Conservation (phyloP, 2,113 vertebrate species). For the Zapus hudsonius region DNA sequence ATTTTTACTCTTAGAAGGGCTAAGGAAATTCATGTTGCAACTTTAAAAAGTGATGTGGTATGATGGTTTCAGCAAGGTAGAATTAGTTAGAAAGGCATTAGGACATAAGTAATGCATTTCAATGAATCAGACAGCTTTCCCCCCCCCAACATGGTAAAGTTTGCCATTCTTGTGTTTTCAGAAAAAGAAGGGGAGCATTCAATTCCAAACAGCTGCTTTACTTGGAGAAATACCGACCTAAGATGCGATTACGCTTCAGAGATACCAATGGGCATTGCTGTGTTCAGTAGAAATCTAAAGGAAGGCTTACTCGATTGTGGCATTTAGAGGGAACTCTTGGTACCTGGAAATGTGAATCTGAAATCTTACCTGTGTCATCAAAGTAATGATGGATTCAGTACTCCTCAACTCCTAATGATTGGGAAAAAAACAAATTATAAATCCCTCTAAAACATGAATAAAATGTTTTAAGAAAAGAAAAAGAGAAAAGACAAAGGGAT, state of each 20-base stretch:
- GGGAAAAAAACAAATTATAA: slow-evolving; percentile 74
- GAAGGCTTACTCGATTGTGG: slow-evolving; percentile 80
- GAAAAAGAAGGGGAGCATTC: slow-evolving; percentile 99
- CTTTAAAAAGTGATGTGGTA: not conserved
- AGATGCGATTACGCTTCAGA: slow-evolving; percentile 97
- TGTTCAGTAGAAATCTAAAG: slow-evolving; percentile 89
- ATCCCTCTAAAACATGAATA: slow-evolving; percentile 75
- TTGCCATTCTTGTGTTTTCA: slow-evolving; percentile 82
- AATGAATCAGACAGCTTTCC: not conserved
- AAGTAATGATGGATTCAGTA: slow-evolving; percentile 82
- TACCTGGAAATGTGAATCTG: slow-evolving; percentile 90
- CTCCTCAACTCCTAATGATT: slow-evolving; percentile 84
- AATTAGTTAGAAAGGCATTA: not conserved
- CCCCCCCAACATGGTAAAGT: slow-evolving; percentile 28
- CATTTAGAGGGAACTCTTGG: slow-evolving; percentile 86
- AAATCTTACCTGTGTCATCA: slow-evolving; percentile 82
- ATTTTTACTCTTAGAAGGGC: not conserved
- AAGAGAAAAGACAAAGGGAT: slow-evolving; percentile 74
- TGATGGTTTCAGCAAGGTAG: not conserved
- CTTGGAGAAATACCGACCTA: slow-evolving; percentile 99
- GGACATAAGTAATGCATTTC: not conserved
- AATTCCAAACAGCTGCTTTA: slow-evolving; percentile 99
- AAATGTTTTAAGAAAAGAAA: slow-evolving; percentile 78
- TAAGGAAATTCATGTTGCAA: not conserved
- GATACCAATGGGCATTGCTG: slow-evolving; percentile 97